Evolutionary conservation across 1,140 invertebrate species (phyloP), one percentile per base, ranked within the genome.

Genomic region (Eupristina koningsbergeri): DNA sequence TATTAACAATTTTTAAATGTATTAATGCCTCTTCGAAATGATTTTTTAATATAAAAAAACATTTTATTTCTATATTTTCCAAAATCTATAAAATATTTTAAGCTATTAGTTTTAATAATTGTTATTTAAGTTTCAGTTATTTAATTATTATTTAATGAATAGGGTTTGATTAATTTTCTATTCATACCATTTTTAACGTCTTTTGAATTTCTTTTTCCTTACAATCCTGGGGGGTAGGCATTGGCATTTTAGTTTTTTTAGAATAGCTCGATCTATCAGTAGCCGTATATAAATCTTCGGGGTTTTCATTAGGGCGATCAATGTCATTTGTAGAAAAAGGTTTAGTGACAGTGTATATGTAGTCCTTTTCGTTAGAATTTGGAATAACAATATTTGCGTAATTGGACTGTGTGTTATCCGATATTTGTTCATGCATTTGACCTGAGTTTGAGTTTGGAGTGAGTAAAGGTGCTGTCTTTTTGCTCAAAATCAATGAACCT

Each of bases 261-360:
- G 86, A 83, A 1, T 89, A 80, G 6, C 89, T 89, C 9, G 89
- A 87, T 47, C 92, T 93, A 82, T 92, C 91, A 74, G 92, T 91
- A 5, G 91, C 91, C 0, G 91, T 91, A 15, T 93, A 93, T 2
- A 93, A 83, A 64, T 90, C 91, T 71, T 92, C 92, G 0, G 92
- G 90, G 36, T 92, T 92, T 36, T 81, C 89, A n/a, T 86, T 85
- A 0, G 88, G 17, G 45, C 86, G 84, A 34, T 91, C 88, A 26
- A 87, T 85, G 13, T 90, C 89, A 41, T 81, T 89, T 11, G 86
- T 85, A 34, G 89, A 88, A 47, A 88, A 86, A 39, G 87, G 86
- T 84, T 92, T 91, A 9, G 91, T 89, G 53, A 91, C 84, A 0
- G 90, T 89, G 41, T 92, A 91, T 31, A 88, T 85, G 31, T 88